Base-by-base conservation (phyloP, 2,888 invertebrate species). In the Notocelia uddmanniana region DNA sequence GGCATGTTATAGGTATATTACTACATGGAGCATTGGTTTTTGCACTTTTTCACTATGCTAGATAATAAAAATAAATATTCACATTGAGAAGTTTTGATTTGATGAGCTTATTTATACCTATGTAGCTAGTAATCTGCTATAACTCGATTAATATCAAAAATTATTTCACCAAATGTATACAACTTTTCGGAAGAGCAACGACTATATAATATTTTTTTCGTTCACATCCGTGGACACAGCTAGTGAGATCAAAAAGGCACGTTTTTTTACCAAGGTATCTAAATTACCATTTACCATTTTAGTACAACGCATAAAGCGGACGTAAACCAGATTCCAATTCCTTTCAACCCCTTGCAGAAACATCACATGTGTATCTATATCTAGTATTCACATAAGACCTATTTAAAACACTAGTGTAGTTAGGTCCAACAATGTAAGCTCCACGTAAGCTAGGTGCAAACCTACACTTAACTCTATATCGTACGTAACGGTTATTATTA, bases 401-500 rank as follows among this genome's bases (percentile, higher is more conserved):
- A 26, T 60, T 37, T 31, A 18, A 9, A 15, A 57, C 26, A 26
- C 19, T 10, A 37, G 62, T 60, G 48, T 18, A 63, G 64, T 21
- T n/a, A 45, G 58, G 3, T 55, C 37, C 18, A 19, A 59, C 50
- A 63, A 21, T 63, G 63, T 63, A 63, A 50, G 41, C 15, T 41
- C 13, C 55, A 69, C 41, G 73, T 70, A 70, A 73, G 64, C 69
- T 59, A 71, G 70, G 68, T 67, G 60, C 70, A 68, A 72, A 64
- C 68, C 41, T 60, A 60, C 60, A 64, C 58, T 70, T 70, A 31
- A 54, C 54, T 23, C n/a, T 73, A 54, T 64, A 74, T 73, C 54
- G 64, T 41, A 62, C 50, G 64, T 69, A 67, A 69, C 74, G 59
- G 63, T 66, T 48, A 74, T 70, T 69, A 69, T 70, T 73, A 74